These are phyloP conservation scores for Salmo trutta DNA, from an alignment of 2,797 vertebrate genomes.

Conservation along the genomic window DNA sequence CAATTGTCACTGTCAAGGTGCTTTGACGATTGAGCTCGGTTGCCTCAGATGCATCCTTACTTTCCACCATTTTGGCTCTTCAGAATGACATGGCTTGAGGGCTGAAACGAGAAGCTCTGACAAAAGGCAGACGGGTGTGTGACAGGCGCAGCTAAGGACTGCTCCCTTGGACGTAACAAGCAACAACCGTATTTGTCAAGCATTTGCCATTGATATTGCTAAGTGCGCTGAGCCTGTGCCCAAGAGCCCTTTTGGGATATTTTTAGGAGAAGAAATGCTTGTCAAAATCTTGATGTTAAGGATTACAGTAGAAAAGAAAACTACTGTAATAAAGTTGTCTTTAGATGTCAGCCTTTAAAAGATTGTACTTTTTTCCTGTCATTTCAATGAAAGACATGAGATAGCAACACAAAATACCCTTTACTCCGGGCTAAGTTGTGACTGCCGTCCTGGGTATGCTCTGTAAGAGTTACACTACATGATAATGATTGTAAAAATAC, in stretches of 20 bases:
- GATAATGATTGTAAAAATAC: not conserved
- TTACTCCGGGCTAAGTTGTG: not conserved
- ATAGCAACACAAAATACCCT: not conserved
- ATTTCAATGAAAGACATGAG: not conserved
- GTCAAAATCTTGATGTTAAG: slow-evolving; percentile 3
- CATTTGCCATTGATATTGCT: slow-evolving; percentile 43
- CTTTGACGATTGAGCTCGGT: slow-evolving; percentile 36
- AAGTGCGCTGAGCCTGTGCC: slow-evolving; percentile 20
- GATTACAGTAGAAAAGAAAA: not conserved
- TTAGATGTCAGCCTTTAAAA: slow-evolving; percentile 1
- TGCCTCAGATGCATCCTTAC: slow-evolving; percentile 31
- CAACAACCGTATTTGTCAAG: slow-evolving; percentile 39
- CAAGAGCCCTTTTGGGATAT: slow-evolving; percentile 24
- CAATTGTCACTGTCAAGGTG: slow-evolving; percentile 40
- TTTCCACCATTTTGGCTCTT: slow-evolving; percentile 44
- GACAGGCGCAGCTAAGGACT: slow-evolving; percentile 39
- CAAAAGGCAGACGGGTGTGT: slow-evolving; percentile 61
- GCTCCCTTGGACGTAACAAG: slow-evolving; percentile 37
- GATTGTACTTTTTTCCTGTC: slow-evolving; percentile 5
- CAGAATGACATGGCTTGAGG: slow-evolving; percentile 53
- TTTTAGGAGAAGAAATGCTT: slow-evolving; percentile 33
- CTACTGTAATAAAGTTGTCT: slow-evolving; percentile 25
- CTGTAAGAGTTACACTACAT: not conserved
- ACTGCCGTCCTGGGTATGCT: too few species aligned
- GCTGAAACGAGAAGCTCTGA: slow-evolving; percentile 54